Conservation (phyloP, 2,888 invertebrate genomes). For the Phaonia tiefii region DNA sequence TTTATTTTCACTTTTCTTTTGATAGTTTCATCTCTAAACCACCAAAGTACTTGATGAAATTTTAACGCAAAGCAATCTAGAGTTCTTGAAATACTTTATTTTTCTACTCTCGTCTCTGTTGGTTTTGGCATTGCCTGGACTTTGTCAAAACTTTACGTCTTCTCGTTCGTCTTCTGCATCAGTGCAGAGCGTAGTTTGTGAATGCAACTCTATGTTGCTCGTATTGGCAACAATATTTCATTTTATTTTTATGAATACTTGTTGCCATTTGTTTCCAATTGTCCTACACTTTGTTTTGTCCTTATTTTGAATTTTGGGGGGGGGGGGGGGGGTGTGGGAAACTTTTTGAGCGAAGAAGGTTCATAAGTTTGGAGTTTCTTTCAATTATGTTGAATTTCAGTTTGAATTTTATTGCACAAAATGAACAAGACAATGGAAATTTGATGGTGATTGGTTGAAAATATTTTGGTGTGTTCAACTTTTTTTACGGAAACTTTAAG, state of each 20-base stretch:
- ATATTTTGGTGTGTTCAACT: too few relatives aligned
- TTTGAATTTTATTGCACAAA: too few relatives aligned
- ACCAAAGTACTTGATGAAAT: constrained; percentile 40
- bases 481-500: too few relatives aligned
- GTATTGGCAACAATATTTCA: constrained; percentile 30
- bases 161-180: background rate
- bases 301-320: too few relatives aligned
- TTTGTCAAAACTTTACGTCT: constrained; percentile 1
- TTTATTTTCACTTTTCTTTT: background rate
- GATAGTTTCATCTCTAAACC: constrained; percentile 18
- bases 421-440: too few relatives aligned
- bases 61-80: constrained; percentile 35
- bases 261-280: background rate
- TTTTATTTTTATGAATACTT: constrained; percentile 1
- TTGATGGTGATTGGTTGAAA: too few relatives aligned
- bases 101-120: background rate
- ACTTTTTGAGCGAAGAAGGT: too few relatives aligned
- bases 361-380: too few relatives aligned
- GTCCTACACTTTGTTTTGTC: background rate
- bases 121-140: constrained; percentile 4
- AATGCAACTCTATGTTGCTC: background rate
- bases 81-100: background rate
- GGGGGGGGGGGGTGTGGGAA: too few relatives aligned
- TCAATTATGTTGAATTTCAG: too few relatives aligned
- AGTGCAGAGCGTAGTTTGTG: background rate